phyloP scores from a whole-genome alignment of 2,888 invertebrate genomes.

The Tachina fera region DNA sequence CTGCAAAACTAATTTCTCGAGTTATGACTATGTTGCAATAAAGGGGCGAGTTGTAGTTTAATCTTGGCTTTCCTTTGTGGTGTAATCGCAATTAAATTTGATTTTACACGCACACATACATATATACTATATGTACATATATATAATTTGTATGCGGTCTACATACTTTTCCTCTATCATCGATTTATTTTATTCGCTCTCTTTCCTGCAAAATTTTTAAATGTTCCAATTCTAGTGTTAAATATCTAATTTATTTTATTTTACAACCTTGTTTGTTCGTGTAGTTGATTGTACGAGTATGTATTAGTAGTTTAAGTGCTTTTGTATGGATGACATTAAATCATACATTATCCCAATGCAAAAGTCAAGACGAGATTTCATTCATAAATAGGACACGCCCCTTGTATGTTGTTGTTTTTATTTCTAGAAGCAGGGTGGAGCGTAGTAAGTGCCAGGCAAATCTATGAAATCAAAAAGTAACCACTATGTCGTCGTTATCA shows the following conservation, averaged over 20 bases:
- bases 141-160: neutral
- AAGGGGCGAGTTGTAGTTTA: too few relatives aligned
- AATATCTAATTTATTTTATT: too few relatives aligned
- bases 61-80: too few relatives aligned
- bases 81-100: too few relatives aligned
- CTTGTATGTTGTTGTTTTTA: slow-evolving; percentile 41
- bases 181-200: too few relatives aligned
- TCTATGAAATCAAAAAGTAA: slow-evolving; percentile 71
- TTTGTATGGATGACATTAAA: slow-evolving; percentile 57
- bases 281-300: neutral
- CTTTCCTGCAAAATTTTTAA: too few relatives aligned
- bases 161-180: too few relatives aligned
- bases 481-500: slow-evolving; percentile 65
- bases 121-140: neutral
- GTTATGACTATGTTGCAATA: too few relatives aligned
- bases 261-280: neutral
- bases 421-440: slow-evolving; percentile 64
- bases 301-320: slow-evolving; percentile 22
- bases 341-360: slow-evolving; percentile 71
- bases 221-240: neutral
- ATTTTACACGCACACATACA: too few relatives aligned
- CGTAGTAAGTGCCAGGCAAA: slow-evolving; percentile 43
- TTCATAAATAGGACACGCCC: slow-evolving; percentile 62
- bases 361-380: slow-evolving; percentile 68
- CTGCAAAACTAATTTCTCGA: too few relatives aligned